Conservation (phyloP, 2,113 vertebrate species). For the Cryptotis parvus region DNA sequence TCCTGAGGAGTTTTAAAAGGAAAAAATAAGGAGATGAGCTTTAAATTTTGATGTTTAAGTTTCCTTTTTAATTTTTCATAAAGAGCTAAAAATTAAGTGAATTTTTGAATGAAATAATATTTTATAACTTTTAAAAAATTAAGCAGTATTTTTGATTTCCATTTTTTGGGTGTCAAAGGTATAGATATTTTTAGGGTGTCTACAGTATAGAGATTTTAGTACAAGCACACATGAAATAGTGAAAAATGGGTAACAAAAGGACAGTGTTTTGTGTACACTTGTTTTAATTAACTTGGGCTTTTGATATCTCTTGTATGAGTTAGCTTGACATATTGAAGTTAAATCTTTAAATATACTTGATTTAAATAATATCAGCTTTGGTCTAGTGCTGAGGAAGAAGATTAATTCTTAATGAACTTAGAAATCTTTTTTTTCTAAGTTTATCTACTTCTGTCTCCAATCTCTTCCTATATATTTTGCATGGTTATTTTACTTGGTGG, state of each 20-base stretch:
- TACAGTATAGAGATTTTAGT: slow-evolving; percentile 56
- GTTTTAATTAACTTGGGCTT: slow-evolving; percentile 23
- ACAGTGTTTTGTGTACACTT: slow-evolving; percentile 55
- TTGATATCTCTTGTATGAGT: slow-evolving; percentile 42
- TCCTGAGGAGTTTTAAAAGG: not conserved
- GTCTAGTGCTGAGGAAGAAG: slow-evolving; percentile 39
- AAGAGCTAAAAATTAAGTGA: slow-evolving; percentile 22
- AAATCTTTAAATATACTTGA: slow-evolving; percentile 31
- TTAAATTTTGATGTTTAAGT: slow-evolving; percentile 38
- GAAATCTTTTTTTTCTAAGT: slow-evolving; percentile 36
- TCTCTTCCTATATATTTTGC: slow-evolving; percentile 24
- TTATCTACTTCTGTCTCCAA: slow-evolving; percentile 15
- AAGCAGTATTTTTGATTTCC: slow-evolving; percentile 33
- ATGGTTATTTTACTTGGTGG: slow-evolving; percentile 39
- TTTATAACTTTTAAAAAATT: slow-evolving; percentile 51
- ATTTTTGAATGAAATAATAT: slow-evolving; percentile 54
- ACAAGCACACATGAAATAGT: not conserved
- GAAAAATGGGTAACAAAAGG: not conserved
- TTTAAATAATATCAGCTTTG: slow-evolving; percentile 53
- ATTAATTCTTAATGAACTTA: slow-evolving; percentile 24
- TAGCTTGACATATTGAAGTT: slow-evolving; percentile 39
- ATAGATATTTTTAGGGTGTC: slow-evolving; percentile 40
- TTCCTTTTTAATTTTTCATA: not conserved
- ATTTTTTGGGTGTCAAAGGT: slow-evolving; percentile 38
- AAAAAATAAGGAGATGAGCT: slow-evolving; percentile 9